Evolutionary conservation across 2,888 invertebrate species (phyloP).

Genomic region (Macrophya annulata): DNA sequence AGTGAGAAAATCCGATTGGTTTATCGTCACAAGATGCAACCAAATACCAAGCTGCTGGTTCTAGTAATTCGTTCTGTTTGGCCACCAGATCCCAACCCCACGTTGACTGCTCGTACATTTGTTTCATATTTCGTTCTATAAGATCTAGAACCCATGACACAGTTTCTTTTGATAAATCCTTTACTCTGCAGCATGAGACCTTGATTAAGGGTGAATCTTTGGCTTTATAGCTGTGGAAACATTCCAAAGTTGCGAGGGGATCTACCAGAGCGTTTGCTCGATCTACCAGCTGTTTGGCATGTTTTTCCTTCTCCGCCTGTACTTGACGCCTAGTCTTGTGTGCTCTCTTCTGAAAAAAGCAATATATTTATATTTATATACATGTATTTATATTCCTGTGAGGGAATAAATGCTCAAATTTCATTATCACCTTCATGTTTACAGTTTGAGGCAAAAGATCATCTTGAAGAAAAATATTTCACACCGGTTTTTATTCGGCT

Average conservation of each 20-base stretch:
- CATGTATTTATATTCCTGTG: neutral
- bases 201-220: constrained; percentile 83
- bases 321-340: constrained; percentile 73
- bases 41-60: constrained; percentile 85
- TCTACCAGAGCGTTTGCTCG: constrained; percentile 83
- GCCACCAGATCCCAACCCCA: constrained; percentile 87
- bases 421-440: constrained; percentile 4
- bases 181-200: constrained; percentile 83
- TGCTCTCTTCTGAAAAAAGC: constrained; percentile 67
- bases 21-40: constrained; percentile 80
- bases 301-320: constrained; percentile 69
- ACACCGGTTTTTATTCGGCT: neutral
- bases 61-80: constrained; percentile 85
- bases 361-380: neutral
- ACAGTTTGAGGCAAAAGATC: neutral
- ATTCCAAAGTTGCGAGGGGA: constrained; percentile 83
- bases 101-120: constrained; percentile 82
- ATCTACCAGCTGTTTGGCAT: constrained; percentile 83
- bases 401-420: neutral
- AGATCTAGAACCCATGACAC: constrained; percentile 88
- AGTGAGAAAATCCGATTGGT: constrained; percentile 87
- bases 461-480: neutral
- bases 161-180: constrained; percentile 82
- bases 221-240: constrained; percentile 83
- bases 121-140: constrained; percentile 90